Percentiles rank a stretch among this genome's conserved stretches.
Evolutionary conservation across 1,140 invertebrate species (phyloP).

Genomic region (Sitophilus oryzae): DNA sequence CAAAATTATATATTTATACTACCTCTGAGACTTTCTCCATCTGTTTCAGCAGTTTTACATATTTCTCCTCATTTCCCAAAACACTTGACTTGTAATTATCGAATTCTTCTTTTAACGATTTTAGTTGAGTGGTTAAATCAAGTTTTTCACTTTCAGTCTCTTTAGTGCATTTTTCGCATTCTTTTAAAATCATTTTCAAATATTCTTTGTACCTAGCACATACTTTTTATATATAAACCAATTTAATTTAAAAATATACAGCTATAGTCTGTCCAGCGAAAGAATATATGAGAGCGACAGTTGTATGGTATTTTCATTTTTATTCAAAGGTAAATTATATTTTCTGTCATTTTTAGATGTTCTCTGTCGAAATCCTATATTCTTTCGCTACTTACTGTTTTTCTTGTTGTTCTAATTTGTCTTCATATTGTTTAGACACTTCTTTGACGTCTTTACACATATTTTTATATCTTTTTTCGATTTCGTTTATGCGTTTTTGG

Average conservation of each 20-base stretch:
- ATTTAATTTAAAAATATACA: not conserved
- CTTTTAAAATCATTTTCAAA: constrained; percentile 20
- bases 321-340: no score
- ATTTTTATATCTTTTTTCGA: constrained; percentile 25
- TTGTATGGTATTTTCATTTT: not conserved
- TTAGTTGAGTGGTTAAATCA: constrained; percentile 12
- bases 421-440: constrained; percentile 21
- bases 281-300: not conserved
- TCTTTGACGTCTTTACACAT: constrained; percentile 18
- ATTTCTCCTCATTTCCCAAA: constrained; percentile 14
- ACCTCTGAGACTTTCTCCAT: constrained; percentile 20
- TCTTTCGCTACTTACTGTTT: constrained; percentile 11
- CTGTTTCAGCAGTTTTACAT: constrained; percentile 11
- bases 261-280: not conserved
- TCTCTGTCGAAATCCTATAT: not conserved
- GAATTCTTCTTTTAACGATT: constrained; percentile 9
- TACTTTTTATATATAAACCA: not conserved
- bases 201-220: constrained; percentile 18
- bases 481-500: constrained; percentile 22
- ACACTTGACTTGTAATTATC: constrained; percentile 13
- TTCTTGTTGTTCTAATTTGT: constrained; percentile 22
- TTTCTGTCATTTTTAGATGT: no score
- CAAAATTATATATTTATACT: not conserved
- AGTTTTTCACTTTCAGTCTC: constrained; percentile 18
- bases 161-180: constrained; percentile 22